A percentile compares a stretch with the other conserved stretches of the same genome.
Conservation (phyloP, 1,140 invertebrate species). For the Plectrocnemia conspersa region DNA sequence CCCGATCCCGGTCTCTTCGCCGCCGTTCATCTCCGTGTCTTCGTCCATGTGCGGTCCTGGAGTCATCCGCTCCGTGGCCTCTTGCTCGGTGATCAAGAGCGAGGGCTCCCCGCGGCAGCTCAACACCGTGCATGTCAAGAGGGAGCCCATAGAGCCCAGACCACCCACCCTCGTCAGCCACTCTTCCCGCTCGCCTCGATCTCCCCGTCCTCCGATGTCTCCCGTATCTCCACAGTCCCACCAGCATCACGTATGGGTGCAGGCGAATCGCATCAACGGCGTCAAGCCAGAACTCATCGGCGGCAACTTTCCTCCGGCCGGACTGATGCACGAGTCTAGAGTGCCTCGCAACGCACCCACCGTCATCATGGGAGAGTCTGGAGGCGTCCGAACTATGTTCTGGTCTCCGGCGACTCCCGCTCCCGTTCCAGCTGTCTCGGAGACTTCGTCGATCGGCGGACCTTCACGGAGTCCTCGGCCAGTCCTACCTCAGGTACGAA, state of each 20-base stretch:
- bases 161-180: slow-evolving; percentile 19
- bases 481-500: slow-evolving; percentile 45
- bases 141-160: slow-evolving; percentile 38
- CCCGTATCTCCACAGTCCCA: slow-evolving; percentile 37
- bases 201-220: slow-evolving; percentile 43
- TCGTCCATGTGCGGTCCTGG: slow-evolving; percentile 44
- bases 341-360: slow-evolving; percentile 70
- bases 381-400: slow-evolving; percentile 85
- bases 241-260: slow-evolving; percentile 57
- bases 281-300: slow-evolving; percentile 76
- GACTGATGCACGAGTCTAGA: slow-evolving; percentile 44
- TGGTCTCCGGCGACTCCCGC: slow-evolving; percentile 69
- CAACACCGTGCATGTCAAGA: slow-evolving; percentile 43
- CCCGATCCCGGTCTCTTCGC: slow-evolving; percentile 44
- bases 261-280: slow-evolving; percentile 63
- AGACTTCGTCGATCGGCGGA: slow-evolving; percentile 43
- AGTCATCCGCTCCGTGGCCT: slow-evolving; percentile 53
- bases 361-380: slow-evolving; percentile 86
- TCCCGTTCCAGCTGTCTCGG: slow-evolving; percentile 39
- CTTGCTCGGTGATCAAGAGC: slow-evolving; percentile 47
- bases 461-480: slow-evolving; percentile 49
- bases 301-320: slow-evolving; percentile 57
- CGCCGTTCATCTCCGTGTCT: slow-evolving; percentile 45
- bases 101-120: slow-evolving; percentile 40
- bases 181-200: slow-evolving; percentile 12